Evolutionary conservation across 2,888 invertebrate genomes (phyloP).

Genomic region (Phorcus lineatus): DNA sequence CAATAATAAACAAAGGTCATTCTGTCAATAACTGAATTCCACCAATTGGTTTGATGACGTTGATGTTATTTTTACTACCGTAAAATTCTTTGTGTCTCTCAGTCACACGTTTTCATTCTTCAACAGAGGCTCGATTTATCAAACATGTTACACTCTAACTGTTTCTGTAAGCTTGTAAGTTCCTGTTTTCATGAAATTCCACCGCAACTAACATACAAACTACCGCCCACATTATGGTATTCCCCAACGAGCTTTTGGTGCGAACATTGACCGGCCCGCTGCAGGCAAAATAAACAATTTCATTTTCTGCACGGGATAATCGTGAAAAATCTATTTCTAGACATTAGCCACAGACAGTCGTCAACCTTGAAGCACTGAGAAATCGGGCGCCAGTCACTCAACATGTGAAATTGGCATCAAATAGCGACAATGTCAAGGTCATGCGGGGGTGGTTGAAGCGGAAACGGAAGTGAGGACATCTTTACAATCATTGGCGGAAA

Average conservation of each 20-base stretch:
- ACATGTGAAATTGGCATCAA: constrained; percentile 13
- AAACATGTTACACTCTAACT: too few species aligned
- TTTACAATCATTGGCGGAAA: constrained; percentile 13
- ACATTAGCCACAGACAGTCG: background rate
- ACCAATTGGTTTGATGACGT: too few species aligned
- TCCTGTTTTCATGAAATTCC: background rate
- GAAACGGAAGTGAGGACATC: constrained; percentile 9
- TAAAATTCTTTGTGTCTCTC: too few species aligned
- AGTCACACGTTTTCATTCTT: too few species aligned
- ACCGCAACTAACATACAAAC: background rate
- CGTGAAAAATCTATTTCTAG: constrained; percentile 5
- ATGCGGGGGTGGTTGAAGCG: constrained; percentile 5
- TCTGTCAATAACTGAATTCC: too few species aligned
- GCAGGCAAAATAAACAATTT: background rate
- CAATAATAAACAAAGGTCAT: too few species aligned
- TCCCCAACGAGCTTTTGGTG: background rate
- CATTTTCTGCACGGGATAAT: background rate
- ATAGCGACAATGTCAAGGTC: background rate
- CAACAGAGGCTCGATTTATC: too few species aligned
- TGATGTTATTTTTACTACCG: too few species aligned
- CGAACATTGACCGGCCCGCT: background rate
- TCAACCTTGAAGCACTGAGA: background rate
- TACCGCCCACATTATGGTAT: background rate
- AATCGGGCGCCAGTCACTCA: background rate
- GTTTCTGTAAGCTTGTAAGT: background rate